Base-by-base conservation (phyloP, 2,888 invertebrate genomes). In the Pseudococcus longispinus region DNA sequence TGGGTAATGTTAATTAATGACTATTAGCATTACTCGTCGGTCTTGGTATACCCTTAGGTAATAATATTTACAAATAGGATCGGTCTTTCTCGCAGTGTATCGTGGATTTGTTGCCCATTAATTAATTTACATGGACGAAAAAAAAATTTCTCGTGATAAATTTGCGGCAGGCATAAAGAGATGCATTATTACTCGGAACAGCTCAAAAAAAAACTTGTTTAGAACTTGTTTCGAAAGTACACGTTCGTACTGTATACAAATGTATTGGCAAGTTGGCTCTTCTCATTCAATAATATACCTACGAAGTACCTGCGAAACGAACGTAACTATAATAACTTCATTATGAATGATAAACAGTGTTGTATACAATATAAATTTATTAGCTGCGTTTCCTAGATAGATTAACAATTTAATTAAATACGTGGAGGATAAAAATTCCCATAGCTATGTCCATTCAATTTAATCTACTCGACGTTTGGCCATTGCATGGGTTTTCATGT, bases 311-410 rank as follows among this genome's bases (percentile, higher is more conserved):
- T n/a, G n/a, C n/a, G n/a, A n/a, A 3, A 60, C 13, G 11, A 11
- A 60, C 23, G 1, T 4, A 15, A 55, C 20, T 60, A 51, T n/a
- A 20, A 20, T 60, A 6, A 70, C 15, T 26, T 65, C 20, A 60
- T 60, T 26, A 9, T 70, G 70, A 29, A 70, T 70, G 70, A 29
- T 70, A 13, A 70, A 70, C 70, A 70, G 70, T 70, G 70, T 70
- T 70, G 70, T 70, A 29, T 29, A 29, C 29, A 29, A 70, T 70
- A 65, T 29, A 29, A 5, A 15, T 70, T 70, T 70, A 18, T 70
- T 29, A 70, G 18, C 70, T 29, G n/a, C 29, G 65, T 65, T 70
- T 70, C 70, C 29, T 70, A 60, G 37, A 37, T 32, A 13, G 20
- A 60, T 51, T 15, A 51, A 60, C 60, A 29, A 29, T 70, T 70